These are phyloP conservation scores for Podarcis cretensis DNA, from an alignment of 2,113 vertebrate genomes.

Conservation along the genomic window DNA sequence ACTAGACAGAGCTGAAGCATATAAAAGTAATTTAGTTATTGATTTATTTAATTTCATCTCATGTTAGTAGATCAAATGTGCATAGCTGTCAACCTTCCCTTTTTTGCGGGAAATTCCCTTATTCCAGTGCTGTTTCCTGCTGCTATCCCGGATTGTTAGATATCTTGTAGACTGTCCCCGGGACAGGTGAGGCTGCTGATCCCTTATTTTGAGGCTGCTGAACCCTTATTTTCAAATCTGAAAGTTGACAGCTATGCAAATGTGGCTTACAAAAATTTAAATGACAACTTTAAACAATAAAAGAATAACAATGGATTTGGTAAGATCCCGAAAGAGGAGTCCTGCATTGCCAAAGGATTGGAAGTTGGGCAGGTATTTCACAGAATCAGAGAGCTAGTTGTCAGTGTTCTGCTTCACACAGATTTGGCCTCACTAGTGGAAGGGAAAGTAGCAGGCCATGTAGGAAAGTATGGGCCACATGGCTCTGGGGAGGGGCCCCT, in stretches of 20 bases:
- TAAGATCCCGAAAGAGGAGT: too few relatives aligned
- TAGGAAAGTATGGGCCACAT: too few relatives aligned
- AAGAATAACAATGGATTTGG: neutral
- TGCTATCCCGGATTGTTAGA: too few relatives aligned
- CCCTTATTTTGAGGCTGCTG: too few relatives aligned
- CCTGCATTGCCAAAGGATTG: neutral
- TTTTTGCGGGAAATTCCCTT: too few relatives aligned
- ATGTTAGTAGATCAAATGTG: neutral
- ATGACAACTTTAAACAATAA: neutral
- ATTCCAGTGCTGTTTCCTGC: too few relatives aligned
- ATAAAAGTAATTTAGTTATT: neutral
- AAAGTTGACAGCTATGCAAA: neutral
- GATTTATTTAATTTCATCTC: neutral
- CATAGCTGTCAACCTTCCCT: too few relatives aligned
- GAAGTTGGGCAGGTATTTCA: neutral
- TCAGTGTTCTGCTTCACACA: neutral
- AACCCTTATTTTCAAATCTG: too few relatives aligned
- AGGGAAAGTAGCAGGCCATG: neutral
- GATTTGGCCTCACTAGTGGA: neutral
- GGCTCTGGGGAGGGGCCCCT: too few relatives aligned
- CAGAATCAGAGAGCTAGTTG: neutral
- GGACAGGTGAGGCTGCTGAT: too few relatives aligned
- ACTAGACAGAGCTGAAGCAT: fast-evolving
- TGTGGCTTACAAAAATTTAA: neutral
- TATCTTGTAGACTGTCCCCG: too few relatives aligned